A percentile compares a stretch with the other conserved stretches of the same genome.
These are phyloP conservation scores for Sandelia bainsii DNA, from an alignment of 2,797 vertebrate species.

Conservation along the genomic window DNA sequence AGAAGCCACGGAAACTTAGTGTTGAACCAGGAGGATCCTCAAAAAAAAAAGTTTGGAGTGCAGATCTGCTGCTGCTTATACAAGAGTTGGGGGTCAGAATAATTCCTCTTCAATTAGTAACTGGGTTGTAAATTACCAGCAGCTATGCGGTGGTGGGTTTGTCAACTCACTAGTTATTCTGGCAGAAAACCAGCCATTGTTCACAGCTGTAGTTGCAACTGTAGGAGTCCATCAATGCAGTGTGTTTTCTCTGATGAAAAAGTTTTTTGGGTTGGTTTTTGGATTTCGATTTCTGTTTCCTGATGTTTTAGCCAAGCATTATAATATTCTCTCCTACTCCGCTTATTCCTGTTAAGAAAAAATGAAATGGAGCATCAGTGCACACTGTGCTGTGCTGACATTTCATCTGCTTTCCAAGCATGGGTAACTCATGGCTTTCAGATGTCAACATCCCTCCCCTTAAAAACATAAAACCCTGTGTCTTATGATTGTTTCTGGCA, in stretches of 20 bases:
- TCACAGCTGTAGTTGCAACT: constrained; percentile 35
- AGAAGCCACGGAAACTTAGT: constrained; percentile 27
- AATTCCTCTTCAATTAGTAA: constrained; percentile 63
- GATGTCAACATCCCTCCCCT: not conserved
- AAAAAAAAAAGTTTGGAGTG: constrained; percentile 16
- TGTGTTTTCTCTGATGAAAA: constrained; percentile 23
- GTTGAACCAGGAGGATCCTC: constrained; percentile 31
- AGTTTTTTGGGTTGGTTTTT: not conserved
- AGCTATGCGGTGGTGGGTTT: constrained; percentile 46
- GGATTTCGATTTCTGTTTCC: constrained; percentile 5
- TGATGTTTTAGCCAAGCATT: not conserved
- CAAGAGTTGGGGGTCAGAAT: constrained; percentile 29
- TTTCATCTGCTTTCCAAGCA: not conserved
- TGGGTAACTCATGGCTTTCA: not conserved
- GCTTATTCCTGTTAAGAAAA: constrained; percentile 8
- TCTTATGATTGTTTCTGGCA: constrained; percentile 21
- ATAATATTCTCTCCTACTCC: not conserved
- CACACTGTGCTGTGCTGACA: not conserved
- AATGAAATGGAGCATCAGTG: not conserved
- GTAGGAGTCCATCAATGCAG: constrained; percentile 35
- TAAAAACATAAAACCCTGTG: not conserved
- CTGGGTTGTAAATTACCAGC: constrained; percentile 44
- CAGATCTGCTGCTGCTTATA: constrained; percentile 48
- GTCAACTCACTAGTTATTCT: constrained; percentile 42
- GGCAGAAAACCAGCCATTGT: constrained; percentile 56